These are phyloP conservation scores for Hemiscyllium ocellatum DNA, from an alignment of 2,113 vertebrate genomes.

Conservation along the genomic window DNA sequence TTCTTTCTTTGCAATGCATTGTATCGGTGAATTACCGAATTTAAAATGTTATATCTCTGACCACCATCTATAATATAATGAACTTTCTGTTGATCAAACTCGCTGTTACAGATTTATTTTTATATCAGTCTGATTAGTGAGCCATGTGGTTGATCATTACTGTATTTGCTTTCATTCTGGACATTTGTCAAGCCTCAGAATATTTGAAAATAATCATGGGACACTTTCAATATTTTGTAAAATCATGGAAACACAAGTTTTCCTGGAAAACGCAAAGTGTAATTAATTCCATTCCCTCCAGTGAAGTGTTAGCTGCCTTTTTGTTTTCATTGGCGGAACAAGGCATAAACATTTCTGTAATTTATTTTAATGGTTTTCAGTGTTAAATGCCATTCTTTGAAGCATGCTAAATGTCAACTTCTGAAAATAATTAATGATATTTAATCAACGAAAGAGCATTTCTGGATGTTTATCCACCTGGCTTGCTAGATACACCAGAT, in stretches of 20 bases:
- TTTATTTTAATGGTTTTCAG: neutral
- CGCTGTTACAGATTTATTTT: neutral
- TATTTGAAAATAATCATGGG: neutral
- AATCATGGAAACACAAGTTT: neutral
- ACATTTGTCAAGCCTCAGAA: neutral
- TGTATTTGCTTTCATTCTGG: neutral
- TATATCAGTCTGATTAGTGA: neutral
- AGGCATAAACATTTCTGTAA: neutral
- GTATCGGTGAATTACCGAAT: neutral
- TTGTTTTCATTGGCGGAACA: neutral
- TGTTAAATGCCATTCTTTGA: neutral
- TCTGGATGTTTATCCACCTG: conserved; percentile 9
- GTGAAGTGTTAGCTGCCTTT: neutral
- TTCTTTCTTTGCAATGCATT: neutral
- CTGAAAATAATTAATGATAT: conserved; percentile 28
- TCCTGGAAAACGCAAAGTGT: too few species aligned
- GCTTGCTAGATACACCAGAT: neutral
- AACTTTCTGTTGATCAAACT: neutral
- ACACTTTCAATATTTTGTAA: neutral
- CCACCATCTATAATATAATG: neutral
- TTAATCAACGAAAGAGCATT: conserved; percentile 1
- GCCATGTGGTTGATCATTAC: neutral
- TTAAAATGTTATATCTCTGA: neutral
- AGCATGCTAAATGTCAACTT: neutral
- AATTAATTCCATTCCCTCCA: neutral